Evolutionary conservation across 2,113 vertebrate species (phyloP).

Genomic region (Onychostruthus taczanowskii): DNA sequence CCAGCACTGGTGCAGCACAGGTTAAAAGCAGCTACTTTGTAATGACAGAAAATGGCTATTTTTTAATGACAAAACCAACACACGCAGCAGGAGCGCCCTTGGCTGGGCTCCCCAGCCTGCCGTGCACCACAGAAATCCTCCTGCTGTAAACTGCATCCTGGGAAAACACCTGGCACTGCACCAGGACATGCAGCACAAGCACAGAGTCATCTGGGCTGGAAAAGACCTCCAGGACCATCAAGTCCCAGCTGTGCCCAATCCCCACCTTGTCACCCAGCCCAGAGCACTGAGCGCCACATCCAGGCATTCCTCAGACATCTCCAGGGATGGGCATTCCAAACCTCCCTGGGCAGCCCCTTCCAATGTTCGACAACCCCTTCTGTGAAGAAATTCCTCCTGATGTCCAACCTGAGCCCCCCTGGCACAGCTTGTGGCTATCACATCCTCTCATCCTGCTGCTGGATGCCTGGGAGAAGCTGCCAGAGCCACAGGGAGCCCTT

Average conservation of each 20-base stretch:
- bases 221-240: background rate
- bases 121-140: background rate
- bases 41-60: background rate
- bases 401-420: background rate
- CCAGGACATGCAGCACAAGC: background rate
- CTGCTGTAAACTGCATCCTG: background rate
- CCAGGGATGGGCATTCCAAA: background rate
- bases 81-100: accelerated
- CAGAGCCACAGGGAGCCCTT: background rate
- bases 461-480: background rate
- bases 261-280: background rate
- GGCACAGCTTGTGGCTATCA: background rate
- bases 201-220: background rate
- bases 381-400: background rate
- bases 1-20: background rate
- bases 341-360: background rate
- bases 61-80: background rate
- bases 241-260: background rate
- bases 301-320: background rate
- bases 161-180: background rate
- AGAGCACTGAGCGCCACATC: background rate
- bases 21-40: background rate
- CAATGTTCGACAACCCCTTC: background rate
- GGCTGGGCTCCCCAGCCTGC: background rate
- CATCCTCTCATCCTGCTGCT: background rate